Evolutionary conservation across 2,113 vertebrate species (phyloP).

Genomic region (Microtus montanus): DNA sequence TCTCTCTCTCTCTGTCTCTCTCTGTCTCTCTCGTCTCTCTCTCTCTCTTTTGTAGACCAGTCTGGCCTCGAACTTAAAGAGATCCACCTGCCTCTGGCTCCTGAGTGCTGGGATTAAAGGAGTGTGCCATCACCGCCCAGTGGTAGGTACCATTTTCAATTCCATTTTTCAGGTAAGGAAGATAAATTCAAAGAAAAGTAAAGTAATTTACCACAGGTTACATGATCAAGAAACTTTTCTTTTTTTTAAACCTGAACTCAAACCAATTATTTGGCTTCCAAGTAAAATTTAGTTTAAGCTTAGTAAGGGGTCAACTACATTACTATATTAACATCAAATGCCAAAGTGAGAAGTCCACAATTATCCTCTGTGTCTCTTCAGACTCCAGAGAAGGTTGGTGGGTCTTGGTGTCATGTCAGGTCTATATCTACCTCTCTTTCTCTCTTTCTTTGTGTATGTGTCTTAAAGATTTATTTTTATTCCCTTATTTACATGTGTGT

Average conservation of each 20-base stretch:
- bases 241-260: constrained; percentile 14
- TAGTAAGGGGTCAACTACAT: constrained; percentile 12
- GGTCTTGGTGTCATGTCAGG: not conserved
- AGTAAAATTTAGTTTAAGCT: constrained; percentile 52
- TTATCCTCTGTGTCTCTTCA: not conserved
- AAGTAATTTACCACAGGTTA: not conserved
- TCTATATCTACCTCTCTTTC: too few relatives aligned
- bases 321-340: not conserved
- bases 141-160: not conserved
- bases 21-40: too few relatives aligned
- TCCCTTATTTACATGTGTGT: not conserved
- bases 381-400: not conserved
- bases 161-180: constrained; percentile 45
- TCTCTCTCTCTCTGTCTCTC: not conserved
- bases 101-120: too few relatives aligned
- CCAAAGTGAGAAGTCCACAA: constrained; percentile 5
- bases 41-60: too few relatives aligned
- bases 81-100: too few relatives aligned
- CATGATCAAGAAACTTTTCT: not conserved
- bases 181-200: constrained; percentile 24
- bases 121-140: too few relatives aligned
- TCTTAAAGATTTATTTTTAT: not conserved
- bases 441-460: not conserved
- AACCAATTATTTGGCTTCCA: constrained; percentile 1
- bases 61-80: too few relatives aligned